Conservation (phyloP, 2,888 invertebrate genomes). For the Allygus modestus region DNA sequence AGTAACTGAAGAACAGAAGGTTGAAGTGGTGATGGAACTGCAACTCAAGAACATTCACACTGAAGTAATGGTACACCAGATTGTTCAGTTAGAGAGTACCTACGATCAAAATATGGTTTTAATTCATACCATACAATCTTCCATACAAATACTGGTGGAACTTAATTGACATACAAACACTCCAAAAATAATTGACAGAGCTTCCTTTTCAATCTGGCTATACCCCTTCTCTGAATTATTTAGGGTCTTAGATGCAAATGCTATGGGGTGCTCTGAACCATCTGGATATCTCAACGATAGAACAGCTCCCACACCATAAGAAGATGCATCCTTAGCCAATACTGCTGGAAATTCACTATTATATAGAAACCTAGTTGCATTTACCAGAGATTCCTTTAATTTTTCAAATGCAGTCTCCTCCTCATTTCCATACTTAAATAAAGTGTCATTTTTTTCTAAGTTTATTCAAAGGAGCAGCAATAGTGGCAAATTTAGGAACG, state of each 20-base stretch:
- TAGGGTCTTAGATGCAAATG: slow-evolving; percentile 17
- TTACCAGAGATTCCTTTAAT: not conserved
- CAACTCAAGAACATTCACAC: too few species aligned
- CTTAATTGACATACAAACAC: not conserved
- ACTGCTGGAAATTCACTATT: slow-evolving; percentile 12
- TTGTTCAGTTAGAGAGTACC: too few species aligned
- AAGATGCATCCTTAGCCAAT: not conserved
- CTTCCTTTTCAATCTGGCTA: slow-evolving; percentile 24
- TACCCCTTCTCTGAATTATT: slow-evolving; percentile 19
- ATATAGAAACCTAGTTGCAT: not conserved
- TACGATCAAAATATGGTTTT: too few species aligned
- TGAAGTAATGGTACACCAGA: too few species aligned
- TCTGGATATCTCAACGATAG: slow-evolving; percentile 3
- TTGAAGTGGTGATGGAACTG: not conserved
- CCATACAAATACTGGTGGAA: slow-evolving; percentile 25
- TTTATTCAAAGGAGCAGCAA: slow-evolving; percentile 25
- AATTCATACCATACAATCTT: not conserved
- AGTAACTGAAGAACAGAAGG: too few species aligned
- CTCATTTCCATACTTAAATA: slow-evolving; percentile 19
- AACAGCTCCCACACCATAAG: slow-evolving; percentile 1
- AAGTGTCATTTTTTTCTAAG: slow-evolving; percentile 4
- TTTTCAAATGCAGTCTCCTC: slow-evolving; percentile 9
- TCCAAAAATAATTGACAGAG: slow-evolving; percentile 25
- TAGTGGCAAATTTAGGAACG: slow-evolving; percentile 30
- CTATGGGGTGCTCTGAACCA: slow-evolving; percentile 11